phyloP scores from a whole-genome alignment of 37 sponge, comb jelly and placozoan genomes.

The Halisarca cf. caerulea region DNA sequence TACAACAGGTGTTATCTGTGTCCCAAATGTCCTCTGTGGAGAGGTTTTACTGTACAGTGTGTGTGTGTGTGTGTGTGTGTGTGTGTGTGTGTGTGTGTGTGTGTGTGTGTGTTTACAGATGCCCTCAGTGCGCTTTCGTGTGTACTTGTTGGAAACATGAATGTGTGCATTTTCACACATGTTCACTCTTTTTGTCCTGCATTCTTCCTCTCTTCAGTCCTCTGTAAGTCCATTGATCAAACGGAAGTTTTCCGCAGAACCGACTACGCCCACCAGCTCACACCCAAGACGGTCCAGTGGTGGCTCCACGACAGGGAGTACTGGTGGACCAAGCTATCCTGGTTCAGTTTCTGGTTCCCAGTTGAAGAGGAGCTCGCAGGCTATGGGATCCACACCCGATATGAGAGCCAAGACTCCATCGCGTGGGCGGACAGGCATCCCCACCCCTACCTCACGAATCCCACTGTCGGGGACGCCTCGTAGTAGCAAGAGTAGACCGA shows the following conservation, averaged over 20 bases:
- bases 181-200: too few relatives aligned
- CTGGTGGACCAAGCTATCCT: neutral
- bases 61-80: too few relatives aligned
- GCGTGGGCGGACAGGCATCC: constrained; percentile 2
- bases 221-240: neutral
- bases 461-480: neutral
- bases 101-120: too few relatives aligned
- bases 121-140: too few relatives aligned
- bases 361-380: neutral
- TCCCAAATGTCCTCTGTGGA: too few relatives aligned
- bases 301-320: neutral
- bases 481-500: neutral
- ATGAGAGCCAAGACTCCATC: constrained; percentile 9
- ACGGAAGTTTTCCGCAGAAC: neutral
- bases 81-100: too few relatives aligned
- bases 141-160: too few relatives aligned
- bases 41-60: too few relatives aligned
- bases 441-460: neutral
- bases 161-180: too few relatives aligned
- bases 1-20: too few relatives aligned
- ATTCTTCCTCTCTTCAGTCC: neutral
- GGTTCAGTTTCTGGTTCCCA: neutral
- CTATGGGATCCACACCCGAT: constrained; percentile 11
- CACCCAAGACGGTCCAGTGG: too few relatives aligned
- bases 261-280: neutral